These are phyloP conservation scores for Helicolenus hilgendorfi DNA, from an alignment of 2,797 vertebrate genomes.

Conservation along the genomic window DNA sequence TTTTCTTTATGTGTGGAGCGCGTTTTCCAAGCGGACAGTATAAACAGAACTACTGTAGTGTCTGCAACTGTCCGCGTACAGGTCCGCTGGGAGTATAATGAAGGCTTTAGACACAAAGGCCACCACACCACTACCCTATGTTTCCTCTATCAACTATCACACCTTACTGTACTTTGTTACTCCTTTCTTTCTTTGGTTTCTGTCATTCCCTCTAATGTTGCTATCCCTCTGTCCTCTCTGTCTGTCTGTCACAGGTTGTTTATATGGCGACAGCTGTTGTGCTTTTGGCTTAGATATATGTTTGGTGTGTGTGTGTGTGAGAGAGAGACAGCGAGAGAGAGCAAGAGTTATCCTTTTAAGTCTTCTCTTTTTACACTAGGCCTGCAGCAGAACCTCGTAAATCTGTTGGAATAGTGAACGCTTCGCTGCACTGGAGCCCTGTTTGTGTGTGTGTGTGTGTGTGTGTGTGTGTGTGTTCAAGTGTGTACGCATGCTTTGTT, in stretches of 20 bases:
- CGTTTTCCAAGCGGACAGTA: too few species aligned
- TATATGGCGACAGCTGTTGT: constrained; percentile 2
- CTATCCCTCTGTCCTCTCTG: background rate
- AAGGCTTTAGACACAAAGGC: background rate
- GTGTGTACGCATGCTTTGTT: constrained; percentile 47
- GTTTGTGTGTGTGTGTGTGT: constrained; percentile 29
- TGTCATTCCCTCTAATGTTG: background rate
- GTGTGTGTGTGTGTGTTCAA: constrained; percentile 37
- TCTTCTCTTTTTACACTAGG: constrained; percentile 45
- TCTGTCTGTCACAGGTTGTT: constrained; percentile 2
- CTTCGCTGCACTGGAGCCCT: constrained; percentile 45
- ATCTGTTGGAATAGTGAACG: constrained; percentile 49
- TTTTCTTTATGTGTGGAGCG: background rate
- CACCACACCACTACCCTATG: background rate
- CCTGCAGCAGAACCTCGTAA: constrained; percentile 60
- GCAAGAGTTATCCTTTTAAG: constrained; percentile 36
- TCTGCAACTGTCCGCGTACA: too few species aligned
- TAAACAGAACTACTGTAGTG: too few species aligned
- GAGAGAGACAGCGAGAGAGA: background rate
- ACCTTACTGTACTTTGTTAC: background rate
- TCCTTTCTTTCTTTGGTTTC: background rate
- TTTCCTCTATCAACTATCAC: background rate
- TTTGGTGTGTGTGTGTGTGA: background rate
- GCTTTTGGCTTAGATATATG: background rate
- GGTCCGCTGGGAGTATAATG: too few species aligned